Evolutionary conservation across 1,140 invertebrate species (phyloP).

Genomic region (Thaumetopoea pityocampa): DNA sequence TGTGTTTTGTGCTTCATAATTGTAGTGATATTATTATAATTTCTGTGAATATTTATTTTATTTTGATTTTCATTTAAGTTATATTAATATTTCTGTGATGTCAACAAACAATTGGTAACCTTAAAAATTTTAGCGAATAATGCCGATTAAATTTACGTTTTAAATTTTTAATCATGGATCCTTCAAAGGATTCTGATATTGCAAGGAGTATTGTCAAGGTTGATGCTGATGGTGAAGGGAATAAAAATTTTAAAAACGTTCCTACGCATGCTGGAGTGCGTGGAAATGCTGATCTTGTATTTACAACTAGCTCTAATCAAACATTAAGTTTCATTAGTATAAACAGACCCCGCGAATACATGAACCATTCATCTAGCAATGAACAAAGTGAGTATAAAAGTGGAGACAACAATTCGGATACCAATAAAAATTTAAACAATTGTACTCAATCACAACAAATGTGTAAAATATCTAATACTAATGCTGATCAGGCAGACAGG

Average conservation of each 20-base stretch:
- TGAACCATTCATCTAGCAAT: constrained; percentile 27
- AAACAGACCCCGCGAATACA: constrained; percentile 37
- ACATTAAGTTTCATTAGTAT: constrained; percentile 33
- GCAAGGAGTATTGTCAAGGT: constrained; percentile 34
- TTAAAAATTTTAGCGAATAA: constrained; percentile 53
- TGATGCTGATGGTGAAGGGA: constrained; percentile 38
- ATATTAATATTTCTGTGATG: no score
- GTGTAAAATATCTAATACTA: constrained; percentile 27
- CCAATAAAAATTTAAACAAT: constrained; percentile 16
- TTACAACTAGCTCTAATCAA: constrained; percentile 52
- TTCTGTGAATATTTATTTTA: no score
- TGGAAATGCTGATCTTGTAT: constrained; percentile 48
- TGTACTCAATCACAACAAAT: constrained; percentile 25
- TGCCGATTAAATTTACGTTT: constrained; percentile 48
- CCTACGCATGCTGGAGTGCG: constrained; percentile 34
- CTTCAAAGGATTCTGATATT: constrained; percentile 36
- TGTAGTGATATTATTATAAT: no score
- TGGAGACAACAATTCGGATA: constrained; percentile 19
- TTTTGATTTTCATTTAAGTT: no score
- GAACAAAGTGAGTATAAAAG: constrained; percentile 22
- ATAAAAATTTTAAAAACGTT: constrained; percentile 31
- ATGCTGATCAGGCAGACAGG: constrained; percentile 4
- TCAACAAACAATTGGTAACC: constrained; percentile 42
- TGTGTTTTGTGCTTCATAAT: no score
- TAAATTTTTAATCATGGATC: constrained; percentile 57